These are phyloP conservation scores for Ibidorhyncha struthersii DNA, from an alignment of 2,113 vertebrate species.

Conservation along the genomic window DNA sequence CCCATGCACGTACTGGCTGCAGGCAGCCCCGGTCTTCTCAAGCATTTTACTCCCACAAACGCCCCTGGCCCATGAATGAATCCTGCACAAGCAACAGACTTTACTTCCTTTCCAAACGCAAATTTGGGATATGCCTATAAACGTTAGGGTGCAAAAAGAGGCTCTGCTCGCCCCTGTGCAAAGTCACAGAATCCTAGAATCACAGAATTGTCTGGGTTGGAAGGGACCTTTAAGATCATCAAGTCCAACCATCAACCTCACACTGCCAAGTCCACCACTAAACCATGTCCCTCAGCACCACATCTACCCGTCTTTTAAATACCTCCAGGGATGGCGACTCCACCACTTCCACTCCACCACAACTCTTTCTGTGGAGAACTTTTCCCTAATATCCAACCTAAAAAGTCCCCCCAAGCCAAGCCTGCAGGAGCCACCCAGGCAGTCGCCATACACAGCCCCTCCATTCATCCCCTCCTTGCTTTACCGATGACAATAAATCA, in stretches of 20 bases:
- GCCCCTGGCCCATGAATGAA: neutral
- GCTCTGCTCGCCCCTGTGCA: neutral
- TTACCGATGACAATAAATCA: neutral
- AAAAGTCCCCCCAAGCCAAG: neutral
- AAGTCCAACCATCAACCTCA: too few relatives aligned
- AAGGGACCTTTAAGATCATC: too few relatives aligned
- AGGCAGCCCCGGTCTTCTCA: neutral
- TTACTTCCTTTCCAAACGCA: neutral
- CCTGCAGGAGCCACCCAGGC: neutral
- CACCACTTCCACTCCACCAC: too few relatives aligned
- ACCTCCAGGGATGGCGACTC: too few relatives aligned
- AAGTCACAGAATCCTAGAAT: too few relatives aligned
- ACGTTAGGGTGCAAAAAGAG: neutral
- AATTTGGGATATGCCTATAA: neutral
- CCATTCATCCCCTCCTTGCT: neutral
- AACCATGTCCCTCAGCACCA: too few relatives aligned
- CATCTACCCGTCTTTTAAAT: too few relatives aligned
- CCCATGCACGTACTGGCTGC: rapidly evolving
- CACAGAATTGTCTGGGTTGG: too few relatives aligned
- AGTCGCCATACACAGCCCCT: neutral
- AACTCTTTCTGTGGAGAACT: too few relatives aligned
- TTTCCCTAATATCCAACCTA: too few relatives aligned
- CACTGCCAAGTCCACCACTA: too few relatives aligned
- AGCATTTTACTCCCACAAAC: neutral
- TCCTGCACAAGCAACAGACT: neutral